phyloP scores from a whole-genome alignment of 2,113 vertebrate species.

The Tursiops truncatus region DNA sequence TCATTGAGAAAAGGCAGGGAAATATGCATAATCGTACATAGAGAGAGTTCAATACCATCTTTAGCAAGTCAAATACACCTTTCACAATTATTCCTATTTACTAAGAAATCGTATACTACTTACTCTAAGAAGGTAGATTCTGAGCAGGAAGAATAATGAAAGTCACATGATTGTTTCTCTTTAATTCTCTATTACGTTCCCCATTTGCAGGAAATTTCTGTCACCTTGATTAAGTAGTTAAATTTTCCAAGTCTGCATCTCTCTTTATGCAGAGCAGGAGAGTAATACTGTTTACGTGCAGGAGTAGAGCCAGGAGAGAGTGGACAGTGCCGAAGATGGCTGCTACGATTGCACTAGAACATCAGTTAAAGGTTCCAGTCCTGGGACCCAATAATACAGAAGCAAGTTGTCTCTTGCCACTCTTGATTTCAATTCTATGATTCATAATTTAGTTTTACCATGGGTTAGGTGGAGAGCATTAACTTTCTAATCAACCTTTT shows the following conservation, averaged over 20 bases:
- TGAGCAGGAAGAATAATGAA: background rate
- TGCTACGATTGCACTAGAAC: background rate
- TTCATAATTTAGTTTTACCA: background rate
- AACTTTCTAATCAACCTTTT: background rate
- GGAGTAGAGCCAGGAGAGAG: background rate
- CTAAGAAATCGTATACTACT: background rate
- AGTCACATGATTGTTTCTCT: background rate
- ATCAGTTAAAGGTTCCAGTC: too few relatives aligned
- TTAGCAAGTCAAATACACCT: slow-evolving; percentile 7
- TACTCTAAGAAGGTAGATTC: background rate
- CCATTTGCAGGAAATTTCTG: background rate
- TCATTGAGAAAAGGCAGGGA: slow-evolving; percentile 1
- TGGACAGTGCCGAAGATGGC: background rate
- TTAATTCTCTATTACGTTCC: background rate
- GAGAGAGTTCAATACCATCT: background rate
- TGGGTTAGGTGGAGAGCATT: background rate
- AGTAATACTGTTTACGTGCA: background rate
- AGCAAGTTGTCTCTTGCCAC: background rate
- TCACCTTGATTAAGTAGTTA: background rate
- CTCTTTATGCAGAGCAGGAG: background rate
- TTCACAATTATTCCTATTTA: background rate
- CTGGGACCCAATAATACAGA: background rate
- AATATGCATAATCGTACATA: background rate
- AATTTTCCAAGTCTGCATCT: background rate
- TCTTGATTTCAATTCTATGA: background rate